A percentile compares a stretch with the other conserved stretches of the same genome.
Evolutionary conservation across 2,113 vertebrate species (phyloP).

Genomic region (Tenebrosternarchus preto): DNA sequence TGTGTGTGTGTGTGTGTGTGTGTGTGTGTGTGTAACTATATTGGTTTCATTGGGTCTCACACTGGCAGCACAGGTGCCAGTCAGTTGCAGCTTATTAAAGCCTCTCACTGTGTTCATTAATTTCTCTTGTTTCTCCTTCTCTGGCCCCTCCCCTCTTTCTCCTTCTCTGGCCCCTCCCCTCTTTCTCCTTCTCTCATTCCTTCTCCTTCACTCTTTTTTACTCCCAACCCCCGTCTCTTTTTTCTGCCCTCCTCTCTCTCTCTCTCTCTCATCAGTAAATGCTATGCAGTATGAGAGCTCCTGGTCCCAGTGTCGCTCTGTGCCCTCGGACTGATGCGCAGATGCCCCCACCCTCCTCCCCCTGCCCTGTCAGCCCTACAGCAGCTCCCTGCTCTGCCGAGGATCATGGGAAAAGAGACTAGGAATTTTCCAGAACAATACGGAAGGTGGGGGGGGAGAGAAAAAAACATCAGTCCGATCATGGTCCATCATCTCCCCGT

Average conservation of each 20-base stretch:
- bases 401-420: conserved; percentile 15
- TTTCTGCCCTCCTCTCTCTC: conserved; percentile 11
- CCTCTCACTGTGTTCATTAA: conserved; percentile 7
- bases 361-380: not conserved
- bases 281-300: conserved; percentile 6
- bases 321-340: not conserved
- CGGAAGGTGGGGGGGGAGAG: no score
- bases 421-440: not conserved
- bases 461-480: not conserved
- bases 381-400: conserved; percentile 19
- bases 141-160: not conserved
- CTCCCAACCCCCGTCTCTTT: not conserved
- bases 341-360: not conserved
- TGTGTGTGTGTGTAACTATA: not conserved
- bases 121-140: not conserved
- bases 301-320: not conserved
- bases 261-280: conserved; percentile 58
- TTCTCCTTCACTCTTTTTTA: not conserved
- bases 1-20: conserved; percentile 13
- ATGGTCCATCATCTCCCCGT: not conserved
- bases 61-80: not conserved
- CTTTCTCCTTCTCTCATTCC: not conserved
- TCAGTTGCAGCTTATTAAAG: not conserved
- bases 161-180: not conserved
- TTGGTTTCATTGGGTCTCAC: not conserved